phyloP scores from a whole-genome alignment of 2,888 invertebrate species.

The Priocnemis perturbator region DNA sequence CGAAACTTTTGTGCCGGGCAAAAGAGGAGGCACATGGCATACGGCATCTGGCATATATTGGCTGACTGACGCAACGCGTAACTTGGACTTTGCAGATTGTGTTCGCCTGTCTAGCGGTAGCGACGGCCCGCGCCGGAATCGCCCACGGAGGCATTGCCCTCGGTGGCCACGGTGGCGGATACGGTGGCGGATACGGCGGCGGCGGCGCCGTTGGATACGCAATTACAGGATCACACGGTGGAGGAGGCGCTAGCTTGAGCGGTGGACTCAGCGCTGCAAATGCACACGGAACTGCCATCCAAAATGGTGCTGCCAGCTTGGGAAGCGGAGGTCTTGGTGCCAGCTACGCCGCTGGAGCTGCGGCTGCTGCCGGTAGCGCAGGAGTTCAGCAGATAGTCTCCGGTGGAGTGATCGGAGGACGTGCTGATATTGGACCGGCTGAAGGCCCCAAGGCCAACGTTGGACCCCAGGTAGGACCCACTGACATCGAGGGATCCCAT shows the following conservation, averaged over 20 bases:
- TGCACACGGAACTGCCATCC: slow-evolving; percentile 71
- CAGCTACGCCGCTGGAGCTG: slow-evolving; percentile 74
- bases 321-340: slow-evolving; percentile 74
- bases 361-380: slow-evolving; percentile 72
- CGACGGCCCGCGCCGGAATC: slow-evolving; percentile 73
- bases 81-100: slow-evolving; percentile 63
- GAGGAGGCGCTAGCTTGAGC: slow-evolving; percentile 70
- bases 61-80: neutral
- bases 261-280: slow-evolving; percentile 74
- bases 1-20: no score
- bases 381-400: slow-evolving; percentile 74
- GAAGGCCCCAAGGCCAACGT: slow-evolving; percentile 75
- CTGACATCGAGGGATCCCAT: slow-evolving; percentile 73
- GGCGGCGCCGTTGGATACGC: slow-evolving; percentile 43
- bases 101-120: slow-evolving; percentile 74
- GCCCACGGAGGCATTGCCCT: slow-evolving; percentile 65
- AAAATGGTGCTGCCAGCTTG: slow-evolving; percentile 73
- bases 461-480: slow-evolving; percentile 74
- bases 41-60: no score
- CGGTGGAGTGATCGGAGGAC: slow-evolving; percentile 73
- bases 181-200: slow-evolving; percentile 54
- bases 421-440: slow-evolving; percentile 74
- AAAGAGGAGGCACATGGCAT: no score
- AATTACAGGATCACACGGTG: slow-evolving; percentile 41
- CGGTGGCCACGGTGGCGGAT: slow-evolving; percentile 59